Evolutionary conservation across 1,140 invertebrate species (phyloP).

Genomic region (Babylonia areolata): DNA sequence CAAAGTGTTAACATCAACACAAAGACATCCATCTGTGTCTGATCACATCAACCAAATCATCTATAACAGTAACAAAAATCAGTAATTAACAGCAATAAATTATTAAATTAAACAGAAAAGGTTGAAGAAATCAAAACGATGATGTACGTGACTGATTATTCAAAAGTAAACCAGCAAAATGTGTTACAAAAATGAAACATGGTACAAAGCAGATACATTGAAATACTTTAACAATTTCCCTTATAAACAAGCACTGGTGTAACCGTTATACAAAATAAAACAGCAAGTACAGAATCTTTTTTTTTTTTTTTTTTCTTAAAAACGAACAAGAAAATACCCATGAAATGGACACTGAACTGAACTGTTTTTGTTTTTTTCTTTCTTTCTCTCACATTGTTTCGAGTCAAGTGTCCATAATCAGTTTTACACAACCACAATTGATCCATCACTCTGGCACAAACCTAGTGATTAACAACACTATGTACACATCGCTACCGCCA

Average conservation of each 20-base stretch:
- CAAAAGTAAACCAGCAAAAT: neutral
- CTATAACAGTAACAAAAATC: neutral
- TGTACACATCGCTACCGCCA: neutral
- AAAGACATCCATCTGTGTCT: neutral
- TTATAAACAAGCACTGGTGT: too few species aligned
- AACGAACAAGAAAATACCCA: neutral
- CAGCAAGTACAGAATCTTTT: neutral
- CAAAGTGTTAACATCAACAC: neutral
- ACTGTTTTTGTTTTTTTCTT: too few species aligned
- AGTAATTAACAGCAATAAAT: neutral
- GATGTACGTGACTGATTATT: neutral
- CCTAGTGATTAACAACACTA: neutral
- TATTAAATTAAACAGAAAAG: neutral
- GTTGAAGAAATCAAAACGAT: neutral
- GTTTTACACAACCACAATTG: neutral
- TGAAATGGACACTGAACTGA: neutral
- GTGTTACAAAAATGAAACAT: neutral
- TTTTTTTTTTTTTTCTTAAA: neutral
- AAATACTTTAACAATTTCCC: neutral
- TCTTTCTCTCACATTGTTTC: neutral
- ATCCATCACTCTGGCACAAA: constrained; percentile 11
- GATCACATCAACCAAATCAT: constrained; percentile 2
- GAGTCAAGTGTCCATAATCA: neutral
- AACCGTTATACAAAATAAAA: neutral
- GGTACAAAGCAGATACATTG: neutral